Percentiles rank a stretch among this genome's conserved stretches.
These are phyloP conservation scores for Synergus itoensis DNA, from an alignment of 2,888 invertebrate genomes.

Conservation along the genomic window DNA sequence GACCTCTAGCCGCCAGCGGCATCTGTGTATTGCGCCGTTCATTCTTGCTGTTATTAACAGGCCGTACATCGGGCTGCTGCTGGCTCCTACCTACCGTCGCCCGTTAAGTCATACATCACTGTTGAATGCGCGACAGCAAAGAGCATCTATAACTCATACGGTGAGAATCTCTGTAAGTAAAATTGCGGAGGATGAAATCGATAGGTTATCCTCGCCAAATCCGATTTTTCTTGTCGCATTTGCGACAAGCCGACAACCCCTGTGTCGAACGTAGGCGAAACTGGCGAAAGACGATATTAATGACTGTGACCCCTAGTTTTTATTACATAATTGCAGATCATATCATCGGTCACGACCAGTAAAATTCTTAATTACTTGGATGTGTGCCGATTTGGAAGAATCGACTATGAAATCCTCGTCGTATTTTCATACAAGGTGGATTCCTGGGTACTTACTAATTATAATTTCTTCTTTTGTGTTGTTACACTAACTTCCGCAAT, in stretches of 20 bases:
- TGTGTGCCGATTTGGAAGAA: no score
- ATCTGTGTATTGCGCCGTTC: conserved; percentile 68
- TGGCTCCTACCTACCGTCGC: conserved; percentile 70
- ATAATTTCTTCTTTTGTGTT: no score
- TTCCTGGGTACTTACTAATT: no score
- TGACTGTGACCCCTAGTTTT: background rate
- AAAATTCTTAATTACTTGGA: no score
- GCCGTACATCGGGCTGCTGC: conserved; percentile 68
- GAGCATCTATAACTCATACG: conserved; percentile 74
- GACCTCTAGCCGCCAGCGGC: conserved; percentile 71
- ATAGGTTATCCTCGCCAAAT: conserved; percentile 59
- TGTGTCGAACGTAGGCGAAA: conserved; percentile 57
- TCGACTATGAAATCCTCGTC: no score
- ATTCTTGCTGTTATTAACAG: conserved; percentile 73
- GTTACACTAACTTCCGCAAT: no score
- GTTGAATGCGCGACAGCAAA: conserved; percentile 73
- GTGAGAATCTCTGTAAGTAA: conserved; percentile 58
- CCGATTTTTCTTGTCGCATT: conserved; percentile 21
- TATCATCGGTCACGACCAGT: no score
- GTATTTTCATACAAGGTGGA: no score
- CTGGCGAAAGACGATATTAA: conserved; percentile 49
- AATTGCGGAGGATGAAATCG: conserved; percentile 70
- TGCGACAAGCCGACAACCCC: background rate
- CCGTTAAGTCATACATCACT: conserved; percentile 74
- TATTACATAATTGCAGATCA: background rate